These are phyloP conservation scores for Plotosus lineatus DNA, from an alignment of 2,113 vertebrate species.

Conservation along the genomic window DNA sequence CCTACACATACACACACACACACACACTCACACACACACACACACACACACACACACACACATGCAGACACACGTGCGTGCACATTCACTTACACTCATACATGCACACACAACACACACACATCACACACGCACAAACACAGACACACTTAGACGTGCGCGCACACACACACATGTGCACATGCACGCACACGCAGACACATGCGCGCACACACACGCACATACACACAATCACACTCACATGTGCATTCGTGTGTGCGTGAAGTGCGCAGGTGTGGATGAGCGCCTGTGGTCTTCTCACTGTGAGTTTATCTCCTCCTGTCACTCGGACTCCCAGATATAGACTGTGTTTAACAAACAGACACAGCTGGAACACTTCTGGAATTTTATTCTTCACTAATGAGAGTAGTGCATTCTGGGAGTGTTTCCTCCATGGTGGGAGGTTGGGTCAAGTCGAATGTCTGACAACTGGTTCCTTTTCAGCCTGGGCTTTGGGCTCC, in stretches of 20 bases:
- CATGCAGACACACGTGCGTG: too few species aligned
- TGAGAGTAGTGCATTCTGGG: slow-evolving; percentile 20
- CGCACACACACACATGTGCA: too few species aligned
- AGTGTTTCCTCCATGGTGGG: slow-evolving; percentile 4
- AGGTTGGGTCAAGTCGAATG: not conserved
- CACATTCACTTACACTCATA: too few species aligned
- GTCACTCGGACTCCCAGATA: slow-evolving; percentile 51
- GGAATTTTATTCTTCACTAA: slow-evolving; percentile 9
- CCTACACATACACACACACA: too few species aligned
- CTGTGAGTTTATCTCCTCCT: slow-evolving; percentile 48
- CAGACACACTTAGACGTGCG: too few species aligned
- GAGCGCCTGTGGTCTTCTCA: slow-evolving; percentile 36
- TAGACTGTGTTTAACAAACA: slow-evolving; percentile 73
- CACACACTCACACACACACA: too few species aligned
- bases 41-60: too few species aligned
- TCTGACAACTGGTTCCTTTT: slow-evolving; percentile 40
- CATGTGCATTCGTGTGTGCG: slow-evolving; percentile 40
- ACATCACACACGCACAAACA: too few species aligned
- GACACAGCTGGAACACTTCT: slow-evolving; percentile 61
- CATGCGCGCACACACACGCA: too few species aligned
- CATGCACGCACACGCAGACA: too few species aligned
- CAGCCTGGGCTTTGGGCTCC: slow-evolving; percentile 21
- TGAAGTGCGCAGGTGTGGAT: slow-evolving; percentile 41
- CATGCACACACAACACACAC: too few species aligned
- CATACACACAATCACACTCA: too few species aligned